phyloP scores from a whole-genome alignment of 2,797 vertebrate species.

The Myripristis jacobus region DNA sequence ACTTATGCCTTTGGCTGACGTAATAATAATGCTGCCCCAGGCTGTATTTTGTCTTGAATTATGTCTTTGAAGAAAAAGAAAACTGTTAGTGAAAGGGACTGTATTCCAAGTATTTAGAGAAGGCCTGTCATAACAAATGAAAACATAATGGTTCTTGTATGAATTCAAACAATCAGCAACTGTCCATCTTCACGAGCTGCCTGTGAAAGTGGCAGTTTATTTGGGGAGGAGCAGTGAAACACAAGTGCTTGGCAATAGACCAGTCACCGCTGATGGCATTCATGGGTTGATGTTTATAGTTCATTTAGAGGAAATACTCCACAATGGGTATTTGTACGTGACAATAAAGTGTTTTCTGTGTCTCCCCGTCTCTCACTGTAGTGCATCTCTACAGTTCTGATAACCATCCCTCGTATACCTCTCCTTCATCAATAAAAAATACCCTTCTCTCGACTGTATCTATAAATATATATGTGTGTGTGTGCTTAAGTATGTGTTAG shows the following conservation, averaged over 20 bases:
- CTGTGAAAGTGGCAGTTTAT: conserved; percentile 4
- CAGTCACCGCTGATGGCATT: background rate
- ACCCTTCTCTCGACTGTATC: background rate
- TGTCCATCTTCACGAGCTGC: conserved; percentile 8
- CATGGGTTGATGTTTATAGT: conserved; percentile 4
- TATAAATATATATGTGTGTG: background rate
- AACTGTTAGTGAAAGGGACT: conserved; percentile 28
- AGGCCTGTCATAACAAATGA: conserved; percentile 15
- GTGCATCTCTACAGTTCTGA: background rate
- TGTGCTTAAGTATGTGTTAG: background rate
- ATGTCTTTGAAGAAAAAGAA: background rate
- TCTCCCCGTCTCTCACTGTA: background rate
- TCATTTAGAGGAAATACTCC: too few species aligned
- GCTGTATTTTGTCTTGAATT: background rate
- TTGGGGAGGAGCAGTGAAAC: background rate
- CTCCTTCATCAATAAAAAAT: background rate
- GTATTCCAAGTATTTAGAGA: conserved; percentile 2
- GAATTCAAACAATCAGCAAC: conserved; percentile 24
- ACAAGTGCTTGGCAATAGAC: conserved; percentile 2
- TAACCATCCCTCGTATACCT: background rate
- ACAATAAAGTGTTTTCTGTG: background rate
- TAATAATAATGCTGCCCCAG: background rate
- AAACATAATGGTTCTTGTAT: conserved; percentile 23
- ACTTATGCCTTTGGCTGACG: background rate
- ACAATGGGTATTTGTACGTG: too few species aligned